Conservation (phyloP, 2,113 vertebrate genomes). For the Phaethornis superciliosus region DNA sequence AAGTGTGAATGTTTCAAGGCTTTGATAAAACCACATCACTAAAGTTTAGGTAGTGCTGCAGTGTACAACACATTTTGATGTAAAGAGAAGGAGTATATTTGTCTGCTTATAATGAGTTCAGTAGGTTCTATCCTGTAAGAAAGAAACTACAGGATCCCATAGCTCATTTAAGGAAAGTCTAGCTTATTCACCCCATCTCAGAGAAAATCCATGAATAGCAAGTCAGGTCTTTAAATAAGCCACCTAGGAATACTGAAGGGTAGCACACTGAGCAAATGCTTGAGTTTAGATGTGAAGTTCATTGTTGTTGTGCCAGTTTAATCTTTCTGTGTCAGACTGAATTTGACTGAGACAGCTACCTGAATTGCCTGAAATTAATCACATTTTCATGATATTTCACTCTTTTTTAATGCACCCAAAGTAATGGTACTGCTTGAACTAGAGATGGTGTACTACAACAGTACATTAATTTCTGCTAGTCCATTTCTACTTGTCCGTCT, state of each 20-base stretch:
- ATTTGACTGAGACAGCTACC: background rate
- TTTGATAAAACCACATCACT: conserved; percentile 23
- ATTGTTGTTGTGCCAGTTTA: conserved; percentile 12
- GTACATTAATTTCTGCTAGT: background rate
- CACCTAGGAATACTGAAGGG: conserved; percentile 25
- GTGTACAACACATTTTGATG: background rate
- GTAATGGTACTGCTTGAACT: background rate
- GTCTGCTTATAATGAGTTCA: conserved; percentile 7
- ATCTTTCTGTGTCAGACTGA: conserved; percentile 2
- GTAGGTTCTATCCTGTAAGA: conserved; percentile 32
- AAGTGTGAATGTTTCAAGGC: background rate
- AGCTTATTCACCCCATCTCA: background rate
- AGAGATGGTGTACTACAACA: background rate
- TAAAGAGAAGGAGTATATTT: background rate
- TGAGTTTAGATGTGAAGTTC: conserved; percentile 6
- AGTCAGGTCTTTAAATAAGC: conserved; percentile 27
- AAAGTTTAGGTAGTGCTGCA: background rate
- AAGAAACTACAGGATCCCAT: background rate
- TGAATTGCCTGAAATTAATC: conserved; percentile 21
- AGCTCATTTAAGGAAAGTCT: conserved; percentile 26
- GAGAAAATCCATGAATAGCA: conserved; percentile 30
- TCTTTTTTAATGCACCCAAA: background rate
- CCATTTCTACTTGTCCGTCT: background rate
- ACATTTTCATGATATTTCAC: background rate
- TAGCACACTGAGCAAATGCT: conserved; percentile 22